Base-by-base conservation (phyloP, 2,113 vertebrate species). In the Pantherophis guttatus region DNA sequence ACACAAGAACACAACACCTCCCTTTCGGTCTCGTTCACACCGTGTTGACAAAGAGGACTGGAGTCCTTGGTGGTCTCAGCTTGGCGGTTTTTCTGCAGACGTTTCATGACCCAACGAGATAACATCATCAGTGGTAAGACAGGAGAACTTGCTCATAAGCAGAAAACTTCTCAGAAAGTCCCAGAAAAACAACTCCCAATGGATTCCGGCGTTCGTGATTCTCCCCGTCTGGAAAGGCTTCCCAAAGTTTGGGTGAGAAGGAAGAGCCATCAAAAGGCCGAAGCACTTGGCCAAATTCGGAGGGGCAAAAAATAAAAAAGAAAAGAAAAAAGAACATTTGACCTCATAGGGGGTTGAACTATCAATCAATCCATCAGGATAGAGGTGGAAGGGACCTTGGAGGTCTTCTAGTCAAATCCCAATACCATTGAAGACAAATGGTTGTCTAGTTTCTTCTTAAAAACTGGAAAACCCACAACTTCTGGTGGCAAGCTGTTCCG, bases 371-470 rank as follows among this genome's bases (percentile, higher is more conserved):
- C 24, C n/a, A 65, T 65, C 62, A 13, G 62, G n/a, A 15, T 6
- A 70, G 12, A 70, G 62, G 5, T 70, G 65, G 65, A 65, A 65
- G 26, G 59, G 26, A 29, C 26, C 26, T 29, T 65, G 1, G 26
- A 70, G 65, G 29, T n/a, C 65, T 2, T 70, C 65, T n/a, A 6
- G 26, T 70, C 65, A 1, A 70, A 15, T 29, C 65, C 4, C 4
- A 1, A n/a, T 2, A 2, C 29, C 12, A 70, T n/a, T n/a, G 0
- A 0, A 6, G 26, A n/a, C 62, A n/a, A 70, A n/a, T 29, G 26
- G 1, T 0, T 70, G 12, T 70, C 11, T 12, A n/a, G 2, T 13
- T 5, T 70, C 29, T n/a, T 70, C 29, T 70, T n/a, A 5, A 5
- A n/a, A 13, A n/a, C 5, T 70, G 62, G 5, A 70, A 5, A 12